phyloP scores from a whole-genome alignment of 2,888 invertebrate genomes.

The Nephrotoma guestfalica region DNA sequence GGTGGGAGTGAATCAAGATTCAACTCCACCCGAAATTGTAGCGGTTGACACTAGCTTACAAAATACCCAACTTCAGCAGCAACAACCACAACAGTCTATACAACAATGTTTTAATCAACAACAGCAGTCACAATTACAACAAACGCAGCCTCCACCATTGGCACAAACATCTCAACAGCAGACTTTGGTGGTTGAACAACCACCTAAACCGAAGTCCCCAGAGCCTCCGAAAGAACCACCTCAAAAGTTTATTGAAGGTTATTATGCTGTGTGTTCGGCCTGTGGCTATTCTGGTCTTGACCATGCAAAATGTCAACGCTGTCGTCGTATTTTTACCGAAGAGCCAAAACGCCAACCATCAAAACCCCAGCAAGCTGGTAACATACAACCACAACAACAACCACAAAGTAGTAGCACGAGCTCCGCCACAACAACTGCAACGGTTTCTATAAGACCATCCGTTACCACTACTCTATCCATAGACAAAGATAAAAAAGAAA shows the following conservation, averaged over 20 bases:
- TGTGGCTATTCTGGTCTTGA: slow-evolving; percentile 70
- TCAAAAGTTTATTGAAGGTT: slow-evolving; percentile 52
- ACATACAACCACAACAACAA: slow-evolving; percentile 21
- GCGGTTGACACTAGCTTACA: slow-evolving; percentile 30
- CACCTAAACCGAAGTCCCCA: slow-evolving; percentile 11
- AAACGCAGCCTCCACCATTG: slow-evolving; percentile 19
- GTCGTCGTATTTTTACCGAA: slow-evolving; percentile 54
- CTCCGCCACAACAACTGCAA: not conserved
- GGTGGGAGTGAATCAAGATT: slow-evolving; percentile 37
- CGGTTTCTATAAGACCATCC: not conserved
- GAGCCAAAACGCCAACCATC: slow-evolving; percentile 43
- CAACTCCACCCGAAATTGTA: slow-evolving; percentile 27
- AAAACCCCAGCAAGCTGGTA: slow-evolving; percentile 2
- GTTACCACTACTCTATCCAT: not conserved
- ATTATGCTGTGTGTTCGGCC: slow-evolving; percentile 60
- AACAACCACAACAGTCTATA: slow-evolving; percentile 5
- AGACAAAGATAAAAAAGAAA: not conserved
- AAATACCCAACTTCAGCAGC: slow-evolving; percentile 15
- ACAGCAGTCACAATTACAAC: slow-evolving; percentile 8
- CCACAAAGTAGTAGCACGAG: not conserved
- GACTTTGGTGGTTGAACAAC: slow-evolving; percentile 9
- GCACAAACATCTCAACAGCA: slow-evolving; percentile 14
- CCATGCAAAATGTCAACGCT: slow-evolving; percentile 63
- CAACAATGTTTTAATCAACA: not conserved
- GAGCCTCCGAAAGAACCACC: slow-evolving; percentile 42